Evolutionary conservation across 1,140 invertebrate genomes (phyloP).

Genomic region (Oppia nitens): DNA sequence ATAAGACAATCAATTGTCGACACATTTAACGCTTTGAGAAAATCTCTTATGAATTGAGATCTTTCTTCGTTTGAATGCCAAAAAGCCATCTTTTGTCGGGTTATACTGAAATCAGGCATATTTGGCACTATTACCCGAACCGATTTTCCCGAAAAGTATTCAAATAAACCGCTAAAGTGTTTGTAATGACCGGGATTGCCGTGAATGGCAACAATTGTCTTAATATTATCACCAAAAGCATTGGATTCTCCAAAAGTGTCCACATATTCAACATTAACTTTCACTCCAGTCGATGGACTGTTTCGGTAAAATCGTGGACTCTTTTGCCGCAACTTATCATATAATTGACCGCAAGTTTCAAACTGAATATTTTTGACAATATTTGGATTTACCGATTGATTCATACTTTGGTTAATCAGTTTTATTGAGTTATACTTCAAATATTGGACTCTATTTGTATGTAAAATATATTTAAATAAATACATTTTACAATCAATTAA

Average conservation of each 20-base stretch:
- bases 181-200: background rate
- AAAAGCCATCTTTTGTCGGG: background rate
- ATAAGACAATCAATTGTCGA: background rate
- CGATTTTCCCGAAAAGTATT: background rate
- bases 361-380: background rate
- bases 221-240: constrained; percentile 4
- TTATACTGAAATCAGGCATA: background rate
- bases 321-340: background rate
- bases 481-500: too few relatives aligned
- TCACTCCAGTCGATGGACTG: background rate
- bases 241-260: constrained; percentile 10
- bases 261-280: constrained; percentile 32
- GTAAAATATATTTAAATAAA: too few relatives aligned
- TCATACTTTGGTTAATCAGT: background rate
- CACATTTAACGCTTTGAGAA: background rate
- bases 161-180: background rate
- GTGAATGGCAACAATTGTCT: constrained; percentile 5
- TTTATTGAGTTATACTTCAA: too few relatives aligned
- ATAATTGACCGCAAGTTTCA: background rate
- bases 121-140: background rate
- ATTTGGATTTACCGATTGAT: background rate
- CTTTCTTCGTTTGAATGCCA: constrained; percentile 4
- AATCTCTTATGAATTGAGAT: background rate
- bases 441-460: too few relatives aligned
- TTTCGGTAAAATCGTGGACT: background rate